Conservation (phyloP, 1,140 invertebrate species). For the Bombyx mandarina region DNA sequence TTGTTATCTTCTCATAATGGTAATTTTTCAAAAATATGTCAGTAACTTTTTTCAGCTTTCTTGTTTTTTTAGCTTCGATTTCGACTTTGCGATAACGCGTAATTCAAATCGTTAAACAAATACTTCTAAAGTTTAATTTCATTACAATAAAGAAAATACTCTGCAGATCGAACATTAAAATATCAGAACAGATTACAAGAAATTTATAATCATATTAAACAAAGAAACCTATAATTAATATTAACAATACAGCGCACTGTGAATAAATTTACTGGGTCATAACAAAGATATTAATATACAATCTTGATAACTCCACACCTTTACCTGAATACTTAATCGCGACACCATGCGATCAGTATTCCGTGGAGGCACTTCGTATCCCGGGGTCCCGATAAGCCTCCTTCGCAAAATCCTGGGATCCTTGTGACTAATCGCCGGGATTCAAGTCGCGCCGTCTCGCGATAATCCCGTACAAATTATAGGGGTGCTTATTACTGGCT, state of each 20-base stretch:
- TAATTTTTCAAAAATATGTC: no score
- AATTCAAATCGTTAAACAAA: not conserved
- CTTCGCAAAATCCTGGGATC: conserved; percentile 48
- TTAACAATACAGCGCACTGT: not conserved
- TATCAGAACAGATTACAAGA: not conserved
- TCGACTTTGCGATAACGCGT: not conserved
- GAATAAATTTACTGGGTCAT: conserved; percentile 3
- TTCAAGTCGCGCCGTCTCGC: conserved; percentile 48
- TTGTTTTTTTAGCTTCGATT: no score
- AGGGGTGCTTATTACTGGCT: conserved; percentile 45
- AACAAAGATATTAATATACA: conserved; percentile 32
- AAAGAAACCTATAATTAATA: not conserved
- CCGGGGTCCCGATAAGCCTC: conserved; percentile 42
- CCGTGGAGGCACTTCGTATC: conserved; percentile 36
- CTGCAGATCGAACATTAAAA: no score
- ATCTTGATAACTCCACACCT: conserved; percentile 49
- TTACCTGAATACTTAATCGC: conserved; percentile 55
- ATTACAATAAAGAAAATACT: no score
- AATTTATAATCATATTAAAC: not conserved
- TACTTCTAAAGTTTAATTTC: no score
- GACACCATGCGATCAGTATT: conserved; percentile 52
- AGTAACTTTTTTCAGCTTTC: no score
- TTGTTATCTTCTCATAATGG: no score
- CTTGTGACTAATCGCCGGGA: conserved; percentile 65
- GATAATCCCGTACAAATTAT: conserved; percentile 64